Evolutionary conservation across 2,797 vertebrate species (phyloP).

Genomic region (Anas bahamensis): DNA sequence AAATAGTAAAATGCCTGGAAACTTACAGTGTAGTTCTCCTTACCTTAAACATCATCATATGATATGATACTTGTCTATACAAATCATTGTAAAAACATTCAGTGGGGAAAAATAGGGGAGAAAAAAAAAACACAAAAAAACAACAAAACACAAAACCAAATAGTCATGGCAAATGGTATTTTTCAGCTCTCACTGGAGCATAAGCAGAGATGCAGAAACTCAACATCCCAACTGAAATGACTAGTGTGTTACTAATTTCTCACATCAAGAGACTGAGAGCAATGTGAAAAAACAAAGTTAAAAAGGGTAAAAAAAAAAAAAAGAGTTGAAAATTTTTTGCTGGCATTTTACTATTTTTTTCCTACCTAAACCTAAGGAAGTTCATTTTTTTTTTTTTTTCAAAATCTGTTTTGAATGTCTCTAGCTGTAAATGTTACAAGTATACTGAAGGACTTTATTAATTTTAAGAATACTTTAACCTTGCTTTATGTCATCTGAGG

Average conservation of each 20-base stretch:
- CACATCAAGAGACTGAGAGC: background rate
- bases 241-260: background rate
- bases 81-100: background rate
- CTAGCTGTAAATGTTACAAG: background rate
- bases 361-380: background rate
- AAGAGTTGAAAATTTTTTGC: background rate
- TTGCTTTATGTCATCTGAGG: slow-evolving; percentile 4
- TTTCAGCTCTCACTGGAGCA: background rate
- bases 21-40: background rate
- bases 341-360: background rate
- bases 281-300: background rate
- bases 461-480: slow-evolving; percentile 12
- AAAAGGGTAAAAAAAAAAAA: background rate
- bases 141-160: background rate
- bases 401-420: background rate
- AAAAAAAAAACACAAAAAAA: background rate
- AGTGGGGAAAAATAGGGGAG: background rate
- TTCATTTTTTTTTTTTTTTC: background rate
- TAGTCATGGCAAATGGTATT: background rate
- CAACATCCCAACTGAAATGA: background rate
- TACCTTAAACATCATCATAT: background rate
- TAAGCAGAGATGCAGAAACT: background rate
- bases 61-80: background rate
- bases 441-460: background rate
- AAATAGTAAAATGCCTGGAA: background rate